Evolutionary conservation across 2,888 invertebrate genomes (phyloP).

Genomic region (Neoscelio sp.): DNA sequence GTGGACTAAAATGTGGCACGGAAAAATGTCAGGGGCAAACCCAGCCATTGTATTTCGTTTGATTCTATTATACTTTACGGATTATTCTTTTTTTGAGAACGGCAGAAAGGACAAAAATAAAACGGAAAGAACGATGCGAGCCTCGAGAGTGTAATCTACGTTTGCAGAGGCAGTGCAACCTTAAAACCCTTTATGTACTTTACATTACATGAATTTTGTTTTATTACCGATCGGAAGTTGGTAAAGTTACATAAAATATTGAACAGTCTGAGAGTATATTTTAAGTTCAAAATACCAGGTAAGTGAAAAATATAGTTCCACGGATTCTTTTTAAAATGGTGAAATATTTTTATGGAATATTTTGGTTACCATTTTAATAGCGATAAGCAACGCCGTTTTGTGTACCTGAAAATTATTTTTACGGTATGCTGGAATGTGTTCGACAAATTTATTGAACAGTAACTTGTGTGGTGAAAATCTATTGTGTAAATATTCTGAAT

Average conservation of each 20-base stretch:
- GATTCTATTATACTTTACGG: slow-evolving; percentile 13
- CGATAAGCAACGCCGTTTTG: slow-evolving; percentile 40
- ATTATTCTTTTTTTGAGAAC: slow-evolving; percentile 27
- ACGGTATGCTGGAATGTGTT: slow-evolving; percentile 40
- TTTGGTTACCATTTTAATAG: slow-evolving; percentile 32
- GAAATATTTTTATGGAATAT: slow-evolving; percentile 40
- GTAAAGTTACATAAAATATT: slow-evolving; percentile 11
- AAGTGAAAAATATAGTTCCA: slow-evolving; percentile 16
- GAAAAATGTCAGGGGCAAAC: too few relatives aligned
- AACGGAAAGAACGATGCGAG: slow-evolving; percentile 29
- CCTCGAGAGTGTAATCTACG: background rate
- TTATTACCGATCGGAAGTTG: slow-evolving; percentile 22
- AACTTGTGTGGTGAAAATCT: slow-evolving; percentile 30
- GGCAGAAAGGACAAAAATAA: background rate
- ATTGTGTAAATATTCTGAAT: slow-evolving; percentile 58
- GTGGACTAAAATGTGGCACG: slow-evolving; percentile 10
- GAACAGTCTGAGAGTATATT: slow-evolving; percentile 5
- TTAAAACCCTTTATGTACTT: slow-evolving; percentile 18
- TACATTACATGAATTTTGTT: slow-evolving; percentile 26
- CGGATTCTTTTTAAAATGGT: slow-evolving; percentile 13
- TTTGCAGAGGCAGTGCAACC: slow-evolving; percentile 4
- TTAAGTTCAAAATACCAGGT: slow-evolving; percentile 15
- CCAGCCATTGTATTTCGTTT: slow-evolving; percentile 6
- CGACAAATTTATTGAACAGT: slow-evolving; percentile 36
- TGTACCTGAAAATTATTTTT: slow-evolving; percentile 61